Conservation (phyloP, 2,888 invertebrate genomes). For the Apantesis nais region DNA sequence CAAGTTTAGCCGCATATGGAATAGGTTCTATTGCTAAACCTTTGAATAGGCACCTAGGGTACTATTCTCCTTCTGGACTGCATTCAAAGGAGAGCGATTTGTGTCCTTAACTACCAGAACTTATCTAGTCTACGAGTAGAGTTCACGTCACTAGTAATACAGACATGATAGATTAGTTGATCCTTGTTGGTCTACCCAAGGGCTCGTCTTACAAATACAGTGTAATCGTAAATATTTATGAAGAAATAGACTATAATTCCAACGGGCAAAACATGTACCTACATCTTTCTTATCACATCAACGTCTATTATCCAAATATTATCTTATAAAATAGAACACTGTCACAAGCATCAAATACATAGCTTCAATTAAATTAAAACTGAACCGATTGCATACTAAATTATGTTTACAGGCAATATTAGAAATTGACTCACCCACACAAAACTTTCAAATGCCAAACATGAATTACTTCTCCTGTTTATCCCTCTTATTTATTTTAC, state of each 20-base stretch:
- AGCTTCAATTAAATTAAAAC: background rate
- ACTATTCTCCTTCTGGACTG: no score
- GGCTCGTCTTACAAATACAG: background rate
- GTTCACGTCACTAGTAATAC: background rate
- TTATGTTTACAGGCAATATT: conserved; percentile 8
- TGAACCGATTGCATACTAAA: background rate
- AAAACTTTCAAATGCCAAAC: background rate
- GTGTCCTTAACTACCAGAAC: background rate
- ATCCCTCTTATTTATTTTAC: conserved; percentile 14
- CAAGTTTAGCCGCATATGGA: no score
- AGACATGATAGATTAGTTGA: background rate
- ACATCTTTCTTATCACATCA: background rate
- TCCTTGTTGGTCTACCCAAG: background rate
- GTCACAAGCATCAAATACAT: background rate
- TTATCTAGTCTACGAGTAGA: background rate
- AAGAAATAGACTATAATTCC: background rate
- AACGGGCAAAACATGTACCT: background rate
- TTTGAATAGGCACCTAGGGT: no score
- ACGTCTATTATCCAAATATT: background rate
- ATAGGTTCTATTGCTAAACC: no score
- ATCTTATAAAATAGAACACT: background rate
- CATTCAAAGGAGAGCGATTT: no score
- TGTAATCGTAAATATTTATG: background rate
- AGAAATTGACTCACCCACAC: conserved; percentile 12
- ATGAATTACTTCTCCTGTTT: conserved; percentile 4